Conservation (phyloP, 2,113 vertebrate species). For the Muntiacus muntjak region DNA sequence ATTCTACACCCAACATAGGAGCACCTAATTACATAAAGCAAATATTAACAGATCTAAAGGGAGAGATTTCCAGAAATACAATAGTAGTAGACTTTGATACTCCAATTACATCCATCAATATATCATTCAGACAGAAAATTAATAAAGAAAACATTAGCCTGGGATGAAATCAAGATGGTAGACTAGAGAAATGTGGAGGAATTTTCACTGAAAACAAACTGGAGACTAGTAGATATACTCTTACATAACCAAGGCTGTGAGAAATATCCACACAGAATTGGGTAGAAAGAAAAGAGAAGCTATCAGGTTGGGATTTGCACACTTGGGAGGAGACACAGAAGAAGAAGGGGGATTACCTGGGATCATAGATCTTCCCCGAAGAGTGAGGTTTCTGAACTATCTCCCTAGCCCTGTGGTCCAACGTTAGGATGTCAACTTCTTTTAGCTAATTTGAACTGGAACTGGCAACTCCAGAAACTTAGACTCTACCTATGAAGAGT, state of each 20-base stretch:
- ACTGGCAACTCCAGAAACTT: background rate
- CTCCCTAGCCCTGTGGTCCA: background rate
- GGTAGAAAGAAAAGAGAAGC: background rate
- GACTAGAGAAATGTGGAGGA: background rate
- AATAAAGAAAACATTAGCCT: background rate
- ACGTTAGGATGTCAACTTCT: background rate
- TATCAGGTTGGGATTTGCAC: background rate
- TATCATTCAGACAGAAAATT: background rate
- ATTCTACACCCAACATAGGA: background rate
- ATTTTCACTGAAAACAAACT: background rate
- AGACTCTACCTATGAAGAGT: background rate
- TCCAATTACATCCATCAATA: background rate
- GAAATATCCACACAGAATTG: no score
- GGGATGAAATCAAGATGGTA: background rate
- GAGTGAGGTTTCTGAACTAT: background rate
- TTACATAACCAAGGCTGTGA: no score
- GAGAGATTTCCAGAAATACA: background rate
- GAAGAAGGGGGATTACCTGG: background rate
- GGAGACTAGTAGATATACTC: no score
- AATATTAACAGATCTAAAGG: background rate
- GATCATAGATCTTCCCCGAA: background rate
- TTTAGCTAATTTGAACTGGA: background rate
- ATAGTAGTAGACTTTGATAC: background rate
- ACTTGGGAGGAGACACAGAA: background rate
- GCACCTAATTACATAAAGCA: background rate